A percentile compares a stretch with the other conserved stretches of the same genome.
phyloP scores from a whole-genome alignment of 2,888 invertebrate genomes.

The Omphaloscelis lunosa region DNA sequence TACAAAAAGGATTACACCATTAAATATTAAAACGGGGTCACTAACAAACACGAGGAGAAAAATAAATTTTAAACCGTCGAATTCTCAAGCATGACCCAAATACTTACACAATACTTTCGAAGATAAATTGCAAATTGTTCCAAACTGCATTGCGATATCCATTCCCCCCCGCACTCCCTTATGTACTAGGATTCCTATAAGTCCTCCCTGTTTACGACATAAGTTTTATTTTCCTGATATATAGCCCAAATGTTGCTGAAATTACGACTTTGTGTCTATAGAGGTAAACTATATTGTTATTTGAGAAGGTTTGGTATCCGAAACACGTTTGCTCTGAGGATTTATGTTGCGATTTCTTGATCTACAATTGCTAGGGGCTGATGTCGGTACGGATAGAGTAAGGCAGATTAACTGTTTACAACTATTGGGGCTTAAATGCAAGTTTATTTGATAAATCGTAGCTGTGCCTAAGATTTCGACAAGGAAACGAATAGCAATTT shows the following conservation, averaged over 20 bases:
- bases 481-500: background rate
- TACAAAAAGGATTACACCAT: background rate
- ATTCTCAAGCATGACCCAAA: slow-evolving; percentile 49
- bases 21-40: slow-evolving; percentile 33
- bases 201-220: slow-evolving; percentile 50
- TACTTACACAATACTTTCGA: slow-evolving; percentile 44
- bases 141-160: slow-evolving; percentile 54
- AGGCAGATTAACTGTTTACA: slow-evolving; percentile 33
- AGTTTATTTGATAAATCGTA: slow-evolving; percentile 16
- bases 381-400: slow-evolving; percentile 11
- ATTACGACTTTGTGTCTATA: slow-evolving; percentile 63
- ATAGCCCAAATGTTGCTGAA: slow-evolving; percentile 59
- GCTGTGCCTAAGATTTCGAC: background rate
- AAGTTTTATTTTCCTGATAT: slow-evolving; percentile 64
- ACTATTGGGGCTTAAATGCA: slow-evolving; percentile 16
- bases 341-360: slow-evolving; percentile 69
- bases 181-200: slow-evolving; percentile 38
- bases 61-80: slow-evolving; percentile 21
- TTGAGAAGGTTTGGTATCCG: slow-evolving; percentile 49
- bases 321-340: slow-evolving; percentile 61
- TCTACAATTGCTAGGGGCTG: slow-evolving; percentile 53
- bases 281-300: slow-evolving; percentile 63
- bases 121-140: slow-evolving; percentile 54
- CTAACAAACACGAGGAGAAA: slow-evolving; percentile 28
- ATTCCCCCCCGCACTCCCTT: slow-evolving; percentile 2